Percentiles rank a stretch among this genome's conserved stretches.
phyloP scores from a whole-genome alignment of 2,888 invertebrate genomes.

The Maniola hyperantus region DNA sequence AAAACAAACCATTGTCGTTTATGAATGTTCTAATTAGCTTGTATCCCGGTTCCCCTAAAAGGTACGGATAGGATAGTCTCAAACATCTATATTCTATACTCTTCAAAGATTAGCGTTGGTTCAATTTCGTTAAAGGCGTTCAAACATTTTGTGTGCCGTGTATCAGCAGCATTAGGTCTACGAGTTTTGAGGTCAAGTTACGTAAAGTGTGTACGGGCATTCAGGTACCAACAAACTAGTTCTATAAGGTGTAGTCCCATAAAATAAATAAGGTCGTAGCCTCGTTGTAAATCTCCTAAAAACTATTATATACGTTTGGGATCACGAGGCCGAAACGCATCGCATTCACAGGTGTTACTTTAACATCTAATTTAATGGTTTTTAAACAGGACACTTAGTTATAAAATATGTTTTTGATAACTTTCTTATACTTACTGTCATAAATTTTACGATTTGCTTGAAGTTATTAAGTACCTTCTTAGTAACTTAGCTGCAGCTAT shows the following conservation, averaged over 20 bases:
- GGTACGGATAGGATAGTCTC: too few relatives aligned
- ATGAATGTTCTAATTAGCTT: too few relatives aligned
- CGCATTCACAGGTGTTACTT: constrained; percentile 25
- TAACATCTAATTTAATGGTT: constrained; percentile 30
- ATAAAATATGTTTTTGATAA: constrained; percentile 6
- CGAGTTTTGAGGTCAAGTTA: constrained; percentile 46
- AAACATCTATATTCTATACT: too few relatives aligned
- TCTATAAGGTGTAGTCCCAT: constrained; percentile 67
- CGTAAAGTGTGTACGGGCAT: constrained; percentile 40
- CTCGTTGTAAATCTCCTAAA: constrained; percentile 59
- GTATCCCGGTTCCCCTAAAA: too few relatives aligned
- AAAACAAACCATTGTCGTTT: too few relatives aligned
- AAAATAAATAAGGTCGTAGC: constrained; percentile 75
- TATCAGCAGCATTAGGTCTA: constrained; percentile 34
- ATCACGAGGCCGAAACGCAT: constrained; percentile 27
- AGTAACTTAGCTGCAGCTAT: too few relatives aligned
- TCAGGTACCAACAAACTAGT: constrained; percentile 60
- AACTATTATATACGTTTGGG: constrained; percentile 32
- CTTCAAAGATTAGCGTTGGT: too few relatives aligned
- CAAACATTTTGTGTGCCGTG: not conserved
- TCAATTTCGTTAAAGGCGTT: not conserved
- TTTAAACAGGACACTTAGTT: constrained; percentile 14
- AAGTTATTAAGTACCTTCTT: not conserved
- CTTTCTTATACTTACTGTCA: not conserved
- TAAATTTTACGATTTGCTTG: constrained; percentile 1